phyloP scores from a whole-genome alignment of 2,797 vertebrate genomes.

The Smutsia temminckii region DNA sequence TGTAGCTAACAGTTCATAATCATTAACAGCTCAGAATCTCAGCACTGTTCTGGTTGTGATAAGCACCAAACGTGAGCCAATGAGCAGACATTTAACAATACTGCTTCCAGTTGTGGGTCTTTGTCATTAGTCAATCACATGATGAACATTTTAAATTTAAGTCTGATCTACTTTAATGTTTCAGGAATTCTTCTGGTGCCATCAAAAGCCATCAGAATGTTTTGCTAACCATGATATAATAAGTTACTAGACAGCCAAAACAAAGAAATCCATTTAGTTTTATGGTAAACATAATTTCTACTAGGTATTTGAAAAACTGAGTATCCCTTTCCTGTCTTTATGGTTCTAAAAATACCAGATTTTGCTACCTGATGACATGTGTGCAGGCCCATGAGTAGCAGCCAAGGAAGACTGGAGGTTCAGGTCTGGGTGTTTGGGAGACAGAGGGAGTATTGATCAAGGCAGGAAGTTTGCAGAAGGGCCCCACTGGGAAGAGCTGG shows the following conservation, averaged over 20 bases:
- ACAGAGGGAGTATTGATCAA: not conserved
- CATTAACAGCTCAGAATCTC: not conserved
- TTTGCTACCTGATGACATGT: not conserved
- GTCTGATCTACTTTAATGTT: slow-evolving; percentile 8
- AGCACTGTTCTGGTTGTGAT: not conserved
- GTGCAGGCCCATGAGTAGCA: not conserved
- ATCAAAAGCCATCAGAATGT: not conserved
- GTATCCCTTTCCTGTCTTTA: not conserved
- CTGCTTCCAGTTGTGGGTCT: slow-evolving; percentile 2
- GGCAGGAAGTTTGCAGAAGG: not conserved
- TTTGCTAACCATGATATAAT: slow-evolving; percentile 38
- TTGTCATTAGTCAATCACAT: not conserved
- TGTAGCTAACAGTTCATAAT: slow-evolving; percentile 37
- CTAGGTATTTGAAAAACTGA: slow-evolving; percentile 24
- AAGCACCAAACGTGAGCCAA: not conserved
- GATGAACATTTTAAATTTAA: slow-evolving; percentile 31
- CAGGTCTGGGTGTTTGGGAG: not conserved
- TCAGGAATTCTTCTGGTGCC: slow-evolving; percentile 11
- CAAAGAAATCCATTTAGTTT: slow-evolving; percentile 21
- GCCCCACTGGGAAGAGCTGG: not conserved
- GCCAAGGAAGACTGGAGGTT: not conserved
- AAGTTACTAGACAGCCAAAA: not conserved
- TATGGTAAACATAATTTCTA: not conserved
- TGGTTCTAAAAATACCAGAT: not conserved
- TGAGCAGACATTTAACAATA: slow-evolving; percentile 1